These are phyloP conservation scores for Champsocephalus gunnari DNA, from an alignment of 2,797 vertebrate species.

Conservation along the genomic window DNA sequence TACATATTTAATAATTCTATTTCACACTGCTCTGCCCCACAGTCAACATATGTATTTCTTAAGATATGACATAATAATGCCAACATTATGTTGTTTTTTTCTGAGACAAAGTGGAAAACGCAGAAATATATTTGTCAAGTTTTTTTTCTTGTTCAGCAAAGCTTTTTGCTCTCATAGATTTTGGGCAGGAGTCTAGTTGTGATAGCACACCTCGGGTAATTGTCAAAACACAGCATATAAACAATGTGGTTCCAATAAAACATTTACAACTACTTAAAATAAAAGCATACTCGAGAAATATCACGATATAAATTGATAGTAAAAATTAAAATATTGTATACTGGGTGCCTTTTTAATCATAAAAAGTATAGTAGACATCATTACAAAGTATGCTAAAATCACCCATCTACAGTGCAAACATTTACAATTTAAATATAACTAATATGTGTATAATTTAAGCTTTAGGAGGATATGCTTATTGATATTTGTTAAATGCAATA, in stretches of 20 bases:
- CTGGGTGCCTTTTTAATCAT: neutral
- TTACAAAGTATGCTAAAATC: too few relatives aligned
- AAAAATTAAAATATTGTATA: neutral
- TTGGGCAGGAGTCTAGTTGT: neutral
- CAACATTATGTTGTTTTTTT: neutral
- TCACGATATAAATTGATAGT: neutral
- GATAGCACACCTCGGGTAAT: too few relatives aligned
- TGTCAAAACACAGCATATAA: neutral
- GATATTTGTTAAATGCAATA: neutral
- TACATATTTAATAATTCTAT: conserved; percentile 61
- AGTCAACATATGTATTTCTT: neutral
- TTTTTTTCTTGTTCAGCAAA: neutral
- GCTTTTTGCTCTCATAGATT: neutral
- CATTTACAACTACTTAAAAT: neutral
- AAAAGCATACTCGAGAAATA: neutral
- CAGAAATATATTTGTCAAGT: conserved; percentile 1
- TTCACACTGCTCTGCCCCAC: conserved; percentile 33
- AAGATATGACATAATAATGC: neutral
- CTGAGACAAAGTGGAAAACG: neutral
- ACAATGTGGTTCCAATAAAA: neutral
- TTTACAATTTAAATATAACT: too few relatives aligned
- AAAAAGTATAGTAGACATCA: neutral
- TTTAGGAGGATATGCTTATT: neutral
- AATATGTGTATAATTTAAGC: too few relatives aligned
- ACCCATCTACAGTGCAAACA: too few relatives aligned